Conservation (phyloP, 30 jellyfish, hydroid and myxozoan genomes). For the Turritopsis dohrnii region DNA sequence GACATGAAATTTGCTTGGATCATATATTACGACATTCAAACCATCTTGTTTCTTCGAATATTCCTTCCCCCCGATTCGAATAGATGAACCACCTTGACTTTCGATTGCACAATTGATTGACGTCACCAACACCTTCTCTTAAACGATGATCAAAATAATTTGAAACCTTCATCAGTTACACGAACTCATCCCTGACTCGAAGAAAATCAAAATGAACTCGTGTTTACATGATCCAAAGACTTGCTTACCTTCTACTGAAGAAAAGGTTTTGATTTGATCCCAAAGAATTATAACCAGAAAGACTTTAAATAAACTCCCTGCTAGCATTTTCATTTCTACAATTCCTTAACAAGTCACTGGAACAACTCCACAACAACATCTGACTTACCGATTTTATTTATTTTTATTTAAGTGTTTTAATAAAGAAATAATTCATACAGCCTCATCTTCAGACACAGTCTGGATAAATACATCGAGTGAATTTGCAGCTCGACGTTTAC, state of each 20-base stretch:
- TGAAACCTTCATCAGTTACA: too few species aligned
- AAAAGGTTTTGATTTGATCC: not conserved
- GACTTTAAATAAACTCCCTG: not conserved
- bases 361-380: not conserved
- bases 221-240: too few species aligned
- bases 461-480: not conserved
- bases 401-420: not conserved
- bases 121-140: not conserved
- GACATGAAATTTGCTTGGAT: not conserved
- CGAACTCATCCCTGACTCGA: too few species aligned
- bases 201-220: too few species aligned
- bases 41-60: not conserved
- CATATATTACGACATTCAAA: not conserved
- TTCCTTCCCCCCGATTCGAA: not conserved
- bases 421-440: not conserved
- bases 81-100: not conserved
- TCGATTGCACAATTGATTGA: slow-evolving; percentile 6
- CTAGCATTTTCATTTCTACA: not conserved
- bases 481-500: not conserved
- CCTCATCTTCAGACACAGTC: not conserved
- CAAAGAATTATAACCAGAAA: not conserved
- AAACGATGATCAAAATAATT: not conserved
- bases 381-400: not conserved
- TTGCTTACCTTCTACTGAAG: not conserved
- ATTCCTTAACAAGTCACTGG: not conserved